Evolutionary conservation across 2,797 vertebrate species (phyloP).

Genomic region (Coregonus suidteri): DNA sequence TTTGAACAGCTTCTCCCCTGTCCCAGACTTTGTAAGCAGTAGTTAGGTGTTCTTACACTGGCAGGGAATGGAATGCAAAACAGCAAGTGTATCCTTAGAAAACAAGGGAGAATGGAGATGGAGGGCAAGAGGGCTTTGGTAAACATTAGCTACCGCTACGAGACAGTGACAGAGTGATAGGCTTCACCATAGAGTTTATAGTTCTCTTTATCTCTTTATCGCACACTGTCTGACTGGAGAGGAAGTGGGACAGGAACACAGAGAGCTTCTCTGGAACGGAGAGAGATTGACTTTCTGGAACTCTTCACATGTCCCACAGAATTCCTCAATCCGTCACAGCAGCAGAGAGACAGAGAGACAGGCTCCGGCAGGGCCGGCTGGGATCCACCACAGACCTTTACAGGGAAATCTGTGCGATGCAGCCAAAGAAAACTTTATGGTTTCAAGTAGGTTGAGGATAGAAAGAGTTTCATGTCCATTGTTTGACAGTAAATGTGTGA

Average conservation of each 20-base stretch:
- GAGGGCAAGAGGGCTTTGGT: no score
- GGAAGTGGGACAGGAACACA: background rate
- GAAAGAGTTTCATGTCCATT: background rate
- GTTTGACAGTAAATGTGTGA: no score
- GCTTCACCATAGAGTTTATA: background rate
- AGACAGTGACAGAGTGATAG: background rate
- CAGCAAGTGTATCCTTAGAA: background rate
- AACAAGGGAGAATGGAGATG: background rate
- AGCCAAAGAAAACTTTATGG: background rate
- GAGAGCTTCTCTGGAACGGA: background rate
- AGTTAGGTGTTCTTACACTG: background rate
- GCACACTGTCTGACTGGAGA: background rate
- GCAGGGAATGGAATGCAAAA: background rate
- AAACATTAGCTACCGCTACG: no score
- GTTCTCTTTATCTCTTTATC: no score
- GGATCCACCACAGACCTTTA: background rate
- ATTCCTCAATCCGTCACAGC: background rate
- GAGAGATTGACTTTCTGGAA: background rate
- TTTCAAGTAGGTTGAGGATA: background rate
- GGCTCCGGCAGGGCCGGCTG: background rate
- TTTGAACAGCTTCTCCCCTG: no score
- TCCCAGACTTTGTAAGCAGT: background rate
- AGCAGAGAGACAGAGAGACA: background rate
- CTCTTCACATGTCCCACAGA: background rate
- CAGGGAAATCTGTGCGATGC: background rate